Conservation (phyloP, 2,888 invertebrate genomes). For the Punctoribates punctum region DNA sequence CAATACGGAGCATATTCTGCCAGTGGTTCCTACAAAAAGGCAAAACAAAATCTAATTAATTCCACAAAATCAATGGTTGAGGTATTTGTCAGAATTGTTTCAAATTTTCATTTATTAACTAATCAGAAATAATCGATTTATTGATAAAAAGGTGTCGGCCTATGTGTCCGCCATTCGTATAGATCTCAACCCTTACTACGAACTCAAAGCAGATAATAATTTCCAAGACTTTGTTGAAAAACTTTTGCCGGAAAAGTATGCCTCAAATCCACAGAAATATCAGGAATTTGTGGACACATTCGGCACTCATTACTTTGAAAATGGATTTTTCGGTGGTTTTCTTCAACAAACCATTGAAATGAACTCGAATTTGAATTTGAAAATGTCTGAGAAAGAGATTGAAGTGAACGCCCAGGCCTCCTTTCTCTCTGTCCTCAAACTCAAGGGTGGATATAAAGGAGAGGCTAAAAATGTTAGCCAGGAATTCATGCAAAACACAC, state of each 20-base stretch:
- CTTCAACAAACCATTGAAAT: constrained; percentile 30
- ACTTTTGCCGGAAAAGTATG: constrained; percentile 28
- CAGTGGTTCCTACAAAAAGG: constrained; percentile 16
- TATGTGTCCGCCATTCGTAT: constrained; percentile 33
- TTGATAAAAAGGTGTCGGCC: constrained; percentile 26
- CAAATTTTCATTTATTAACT: not conserved
- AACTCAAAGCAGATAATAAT: constrained; percentile 9
- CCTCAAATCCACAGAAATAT: constrained; percentile 20
- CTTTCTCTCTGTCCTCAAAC: constrained; percentile 30
- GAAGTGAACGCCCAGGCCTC: constrained; percentile 28
- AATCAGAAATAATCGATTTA: not conserved
- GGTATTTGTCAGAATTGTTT: not conserved
- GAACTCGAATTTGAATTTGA: constrained; percentile 1
- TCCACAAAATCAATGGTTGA: constrained; percentile 5
- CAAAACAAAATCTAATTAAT: constrained; percentile 21
- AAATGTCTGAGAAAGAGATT: constrained; percentile 34
- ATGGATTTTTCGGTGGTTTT: constrained; percentile 39
- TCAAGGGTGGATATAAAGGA: constrained; percentile 8
- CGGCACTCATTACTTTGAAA: constrained; percentile 41
- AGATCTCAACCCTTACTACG: constrained; percentile 32
- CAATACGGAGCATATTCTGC: constrained; percentile 31
- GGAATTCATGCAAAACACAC: not conserved
- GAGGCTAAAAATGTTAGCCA: not conserved
- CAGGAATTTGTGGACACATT: constrained; percentile 41
- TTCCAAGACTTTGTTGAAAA: constrained; percentile 25